Conservation (phyloP, 2,888 invertebrate genomes). For the Imbricaverruca yamaguchii region DNA sequence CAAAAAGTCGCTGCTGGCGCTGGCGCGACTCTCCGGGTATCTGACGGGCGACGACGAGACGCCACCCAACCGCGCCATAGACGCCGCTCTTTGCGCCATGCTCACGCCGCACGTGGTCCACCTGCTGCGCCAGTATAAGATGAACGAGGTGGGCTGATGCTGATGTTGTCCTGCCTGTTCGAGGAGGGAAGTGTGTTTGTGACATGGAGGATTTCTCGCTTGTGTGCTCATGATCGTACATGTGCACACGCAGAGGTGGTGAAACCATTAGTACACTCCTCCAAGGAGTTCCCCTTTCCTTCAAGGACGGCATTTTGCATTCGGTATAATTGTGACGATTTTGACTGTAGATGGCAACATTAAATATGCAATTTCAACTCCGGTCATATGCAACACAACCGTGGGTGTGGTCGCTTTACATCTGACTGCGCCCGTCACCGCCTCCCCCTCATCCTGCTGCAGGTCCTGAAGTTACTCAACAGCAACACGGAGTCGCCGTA, state of each 20-base stretch:
- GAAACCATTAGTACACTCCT: too few relatives aligned
- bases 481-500: slow-evolving; percentile 94
- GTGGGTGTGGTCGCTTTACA: too few relatives aligned
- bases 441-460: slow-evolving; percentile 26
- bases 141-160: slow-evolving; percentile 57
- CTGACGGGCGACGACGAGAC: slow-evolving; percentile 45
- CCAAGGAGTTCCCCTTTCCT: too few relatives aligned
- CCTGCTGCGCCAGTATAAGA: slow-evolving; percentile 60
- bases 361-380: too few relatives aligned
- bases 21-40: slow-evolving; percentile 73
- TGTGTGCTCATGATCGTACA: too few relatives aligned
- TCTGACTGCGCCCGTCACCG: not conserved
- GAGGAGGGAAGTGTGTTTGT: not conserved
- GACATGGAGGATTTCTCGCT: too few relatives aligned
- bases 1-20: slow-evolving; percentile 72
- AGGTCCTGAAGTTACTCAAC: slow-evolving; percentile 84
- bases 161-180: not conserved
- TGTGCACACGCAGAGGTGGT: too few relatives aligned
- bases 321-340: too few relatives aligned
- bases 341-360: too few relatives aligned
- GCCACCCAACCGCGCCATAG: slow-evolving; percentile 53
- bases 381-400: too few relatives aligned
- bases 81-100: slow-evolving; percentile 55
- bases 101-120: slow-evolving; percentile 81
- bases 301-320: too few relatives aligned